Base-by-base conservation (phyloP, 64 coral and sea anemone genomes). In the Pocillopora damicornis region DNA sequence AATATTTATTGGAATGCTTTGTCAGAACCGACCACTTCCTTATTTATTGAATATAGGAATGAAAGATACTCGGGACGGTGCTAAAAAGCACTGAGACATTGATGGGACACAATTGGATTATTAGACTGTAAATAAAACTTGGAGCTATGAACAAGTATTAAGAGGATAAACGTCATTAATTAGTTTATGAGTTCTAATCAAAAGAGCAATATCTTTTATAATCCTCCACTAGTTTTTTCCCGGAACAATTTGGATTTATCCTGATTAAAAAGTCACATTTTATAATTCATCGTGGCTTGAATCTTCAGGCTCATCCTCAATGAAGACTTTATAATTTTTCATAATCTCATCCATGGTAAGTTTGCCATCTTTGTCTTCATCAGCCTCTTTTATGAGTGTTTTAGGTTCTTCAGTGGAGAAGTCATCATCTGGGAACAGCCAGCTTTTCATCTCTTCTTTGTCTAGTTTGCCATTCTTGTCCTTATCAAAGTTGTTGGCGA, bases 351-450 rank as follows among this genome's bases (percentile, higher is more conserved):
- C 94, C 84, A 96, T 93, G 72, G 91, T 90, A 3, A 96, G 45
- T 88, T 96, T 90, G 25, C 94, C 94, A 18, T 96, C 94, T 63
- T 93, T 90, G 64, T 96, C 63, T 7, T 96, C 94, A 51, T 96
- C 94, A 35, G 91, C 91, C 86, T 96, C 94, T 42, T 96, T 96
- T 67, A 96, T 83, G 38, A 96, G 80, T 67, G 78, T 88, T 67
- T 83, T 89, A 1, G 94, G 91, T 90, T 96, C 91, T 74, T 96
- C 94, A 11, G 56, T 58, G 13, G 94, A 83, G 36, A 96, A 89
- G 37, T 96, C 94, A 20, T 96, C 94, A 60, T 96, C 94, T 34
- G 94, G 94, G 38, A 96, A 79, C 6, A 96, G 82, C 94, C 94
- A 96, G 15, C 84, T 67, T 68, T 76, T 88, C 78, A 96, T 90